phyloP scores from a whole-genome alignment of 2,797 vertebrate genomes.

The Diglossa cyanea region DNA sequence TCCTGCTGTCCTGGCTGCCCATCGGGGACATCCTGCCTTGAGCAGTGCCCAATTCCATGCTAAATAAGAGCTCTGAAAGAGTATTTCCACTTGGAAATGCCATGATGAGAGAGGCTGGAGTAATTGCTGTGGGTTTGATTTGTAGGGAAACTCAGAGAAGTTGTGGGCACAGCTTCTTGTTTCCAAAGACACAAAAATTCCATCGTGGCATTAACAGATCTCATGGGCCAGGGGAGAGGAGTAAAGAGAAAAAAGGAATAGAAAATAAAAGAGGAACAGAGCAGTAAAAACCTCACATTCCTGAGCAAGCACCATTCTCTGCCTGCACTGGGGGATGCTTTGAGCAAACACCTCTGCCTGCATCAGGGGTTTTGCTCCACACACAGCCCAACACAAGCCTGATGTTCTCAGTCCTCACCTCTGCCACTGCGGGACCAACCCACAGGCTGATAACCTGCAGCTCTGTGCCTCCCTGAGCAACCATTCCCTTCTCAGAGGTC shows the following conservation, averaged over 20 bases:
- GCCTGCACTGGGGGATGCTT: background rate
- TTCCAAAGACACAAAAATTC: background rate
- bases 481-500: background rate
- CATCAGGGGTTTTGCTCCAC: background rate
- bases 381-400: background rate
- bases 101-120: background rate
- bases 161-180: background rate
- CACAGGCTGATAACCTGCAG: rapidly evolving
- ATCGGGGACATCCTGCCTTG: background rate
- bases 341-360: background rate
- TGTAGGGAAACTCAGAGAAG: background rate
- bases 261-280: background rate
- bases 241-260: background rate
- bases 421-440: background rate
- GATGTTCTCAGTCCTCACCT: background rate
- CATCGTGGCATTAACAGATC: background rate
- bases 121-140: rapidly evolving
- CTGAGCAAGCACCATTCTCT: background rate
- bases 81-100: background rate
- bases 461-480: background rate
- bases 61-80: background rate
- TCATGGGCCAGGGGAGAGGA: rapidly evolving
- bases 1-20: background rate
- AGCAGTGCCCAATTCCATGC: background rate
- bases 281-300: background rate